Evolutionary conservation across 2,113 vertebrate genomes (phyloP).

Genomic region (Tylochromis polylepis): DNA sequence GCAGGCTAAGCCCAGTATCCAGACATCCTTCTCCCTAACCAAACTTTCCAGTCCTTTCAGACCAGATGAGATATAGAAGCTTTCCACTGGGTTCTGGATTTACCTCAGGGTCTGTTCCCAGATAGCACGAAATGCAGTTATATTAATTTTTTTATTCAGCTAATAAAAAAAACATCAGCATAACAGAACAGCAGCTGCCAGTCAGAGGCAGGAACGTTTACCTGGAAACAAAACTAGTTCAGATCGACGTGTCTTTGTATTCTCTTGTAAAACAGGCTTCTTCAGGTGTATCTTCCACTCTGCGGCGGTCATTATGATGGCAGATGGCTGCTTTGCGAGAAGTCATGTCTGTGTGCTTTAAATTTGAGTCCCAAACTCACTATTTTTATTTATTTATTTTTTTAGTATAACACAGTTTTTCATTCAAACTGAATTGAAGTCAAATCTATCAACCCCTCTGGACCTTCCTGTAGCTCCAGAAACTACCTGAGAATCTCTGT

Average conservation of each 20-base stretch:
- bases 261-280: not conserved
- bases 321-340: not conserved
- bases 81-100: not conserved
- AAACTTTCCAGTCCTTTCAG: no score
- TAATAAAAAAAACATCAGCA: not conserved
- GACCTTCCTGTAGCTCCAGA: not conserved
- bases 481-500: not conserved
- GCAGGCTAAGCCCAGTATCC: not conserved
- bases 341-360: not conserved
- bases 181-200: not conserved
- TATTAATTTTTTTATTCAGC: not conserved
- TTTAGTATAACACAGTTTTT: not conserved
- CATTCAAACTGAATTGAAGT: not conserved
- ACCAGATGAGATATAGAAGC: not conserved
- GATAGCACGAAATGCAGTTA: not conserved
- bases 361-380: not conserved
- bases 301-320: not conserved
- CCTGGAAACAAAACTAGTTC: not conserved
- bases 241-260: not conserved
- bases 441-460: not conserved
- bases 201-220: not conserved
- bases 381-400: fast-evolving
- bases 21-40: no score
- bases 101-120: not conserved
- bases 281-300: not conserved